A percentile compares a stretch with the other conserved stretches of the same genome.
These are phyloP conservation scores for Aldabrachelys gigantea DNA, from an alignment of 2,113 vertebrate genomes.

Conservation along the genomic window DNA sequence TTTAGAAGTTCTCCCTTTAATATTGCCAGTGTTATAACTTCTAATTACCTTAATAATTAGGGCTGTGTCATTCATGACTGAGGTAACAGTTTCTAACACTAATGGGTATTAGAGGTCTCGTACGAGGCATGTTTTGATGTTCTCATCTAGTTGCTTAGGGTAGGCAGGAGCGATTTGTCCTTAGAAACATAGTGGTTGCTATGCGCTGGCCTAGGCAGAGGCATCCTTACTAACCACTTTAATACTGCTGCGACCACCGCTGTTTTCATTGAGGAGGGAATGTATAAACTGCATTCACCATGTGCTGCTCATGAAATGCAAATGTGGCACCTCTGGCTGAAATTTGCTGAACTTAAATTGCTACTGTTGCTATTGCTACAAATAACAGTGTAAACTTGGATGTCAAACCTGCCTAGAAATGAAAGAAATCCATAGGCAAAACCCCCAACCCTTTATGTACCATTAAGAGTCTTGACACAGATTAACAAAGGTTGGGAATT, in stretches of 20 bases:
- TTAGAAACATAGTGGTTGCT: constrained; percentile 85
- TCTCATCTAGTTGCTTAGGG: constrained; percentile 80
- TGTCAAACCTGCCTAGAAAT: constrained; percentile 57
- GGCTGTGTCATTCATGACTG: constrained; percentile 91
- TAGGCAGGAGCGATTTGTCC: constrained; percentile 80
- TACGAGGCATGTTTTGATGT: constrained; percentile 83
- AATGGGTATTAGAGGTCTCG: constrained; percentile 88
- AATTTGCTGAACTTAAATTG: constrained; percentile 67
- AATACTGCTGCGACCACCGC: constrained; percentile 56
- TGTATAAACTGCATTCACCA: constrained; percentile 66
- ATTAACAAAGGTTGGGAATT: constrained; percentile 36
- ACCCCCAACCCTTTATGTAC: background rate
- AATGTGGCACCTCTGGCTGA: constrained; percentile 74
- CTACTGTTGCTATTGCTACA: constrained; percentile 52
- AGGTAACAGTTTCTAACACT: constrained; percentile 91
- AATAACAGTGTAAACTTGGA: constrained; percentile 65
- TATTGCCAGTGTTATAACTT: constrained; percentile 92
- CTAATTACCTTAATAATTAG: constrained; percentile 97
- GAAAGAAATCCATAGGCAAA: constrained; percentile 64
- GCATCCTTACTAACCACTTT: constrained; percentile 73
- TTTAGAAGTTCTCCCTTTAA: constrained; percentile 87
- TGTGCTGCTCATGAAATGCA: constrained; percentile 70
- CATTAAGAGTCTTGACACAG: constrained; percentile 20
- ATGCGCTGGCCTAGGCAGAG: constrained; percentile 78
- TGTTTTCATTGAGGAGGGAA: constrained; percentile 63